A percentile compares a stretch with the other conserved stretches of the same genome.
Evolutionary conservation across 92 coral and sea anemone species (phyloP).

Genomic region (Anthopleura xanthogrammica): DNA sequence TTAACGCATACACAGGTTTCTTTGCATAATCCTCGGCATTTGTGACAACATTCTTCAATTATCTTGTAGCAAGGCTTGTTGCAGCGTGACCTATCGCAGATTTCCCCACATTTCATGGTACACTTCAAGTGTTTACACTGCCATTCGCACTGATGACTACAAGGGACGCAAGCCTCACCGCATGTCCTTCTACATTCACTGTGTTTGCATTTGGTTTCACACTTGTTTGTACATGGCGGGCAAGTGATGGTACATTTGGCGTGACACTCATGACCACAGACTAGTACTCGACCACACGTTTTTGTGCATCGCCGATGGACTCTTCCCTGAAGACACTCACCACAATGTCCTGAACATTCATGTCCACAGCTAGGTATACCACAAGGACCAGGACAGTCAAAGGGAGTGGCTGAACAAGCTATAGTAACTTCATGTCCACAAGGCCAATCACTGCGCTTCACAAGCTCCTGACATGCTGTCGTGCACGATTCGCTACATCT

Average conservation of each 20-base stretch:
- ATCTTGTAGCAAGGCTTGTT: too few species aligned
- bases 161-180: slow-evolving; percentile 64
- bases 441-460: slow-evolving; percentile 70
- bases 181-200: slow-evolving; percentile 54
- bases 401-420: slow-evolving; percentile 79
- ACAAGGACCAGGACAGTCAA: slow-evolving; percentile 69
- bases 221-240: slow-evolving; percentile 66
- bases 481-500: slow-evolving; percentile 65
- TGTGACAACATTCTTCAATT: too few species aligned
- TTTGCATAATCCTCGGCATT: slow-evolving; percentile 78
- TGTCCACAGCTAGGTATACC: slow-evolving; percentile 72
- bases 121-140: slow-evolving; percentile 70
- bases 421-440: slow-evolving; percentile 79
- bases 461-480: slow-evolving; percentile 62
- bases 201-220: slow-evolving; percentile 66
- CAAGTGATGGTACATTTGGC: slow-evolving; percentile 59
- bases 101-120: slow-evolving; percentile 59
- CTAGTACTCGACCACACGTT: slow-evolving; percentile 56
- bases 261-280: slow-evolving; percentile 79
- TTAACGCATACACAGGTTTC: slow-evolving; percentile 70
- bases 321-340: slow-evolving; percentile 52
- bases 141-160: slow-evolving; percentile 73
- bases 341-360: slow-evolving; percentile 53
- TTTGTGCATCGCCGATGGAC: slow-evolving; percentile 62
- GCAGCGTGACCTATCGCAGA: slow-evolving; percentile 81